Evolutionary conservation across 2,797 vertebrate genomes (phyloP).

Genomic region (Rhinoraja longicauda): DNA sequence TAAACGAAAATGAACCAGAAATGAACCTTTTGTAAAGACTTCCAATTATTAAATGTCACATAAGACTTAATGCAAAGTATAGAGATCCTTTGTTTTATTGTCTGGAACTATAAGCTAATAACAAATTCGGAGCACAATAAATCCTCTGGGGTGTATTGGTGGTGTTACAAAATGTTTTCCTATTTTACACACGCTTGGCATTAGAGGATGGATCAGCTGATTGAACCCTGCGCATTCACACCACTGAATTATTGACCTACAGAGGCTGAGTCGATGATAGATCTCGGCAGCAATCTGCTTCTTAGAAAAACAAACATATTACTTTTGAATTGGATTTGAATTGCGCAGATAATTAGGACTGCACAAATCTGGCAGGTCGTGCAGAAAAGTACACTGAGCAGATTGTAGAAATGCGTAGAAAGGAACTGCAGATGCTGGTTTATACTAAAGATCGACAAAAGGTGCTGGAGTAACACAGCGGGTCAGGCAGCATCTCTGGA

Average conservation of each 20-base stretch:
- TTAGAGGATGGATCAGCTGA: background rate
- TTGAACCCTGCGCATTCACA: background rate
- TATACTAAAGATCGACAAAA: too few relatives aligned
- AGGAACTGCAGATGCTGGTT: too few relatives aligned
- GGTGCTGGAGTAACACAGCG: too few relatives aligned
- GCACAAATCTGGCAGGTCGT: too few relatives aligned
- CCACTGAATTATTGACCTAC: background rate
- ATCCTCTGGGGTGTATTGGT: background rate
- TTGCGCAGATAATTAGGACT: too few relatives aligned
- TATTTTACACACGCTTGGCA: background rate
- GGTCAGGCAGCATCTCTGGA: too few relatives aligned
- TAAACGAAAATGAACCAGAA: background rate
- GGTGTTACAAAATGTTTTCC: background rate
- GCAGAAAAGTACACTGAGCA: too few relatives aligned
- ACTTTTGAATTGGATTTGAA: too few relatives aligned
- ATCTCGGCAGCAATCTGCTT: too few relatives aligned
- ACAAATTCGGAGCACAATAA: background rate
- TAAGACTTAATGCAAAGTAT: background rate
- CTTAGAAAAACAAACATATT: too few relatives aligned
- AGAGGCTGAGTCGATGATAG: background rate
- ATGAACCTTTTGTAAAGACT: background rate
- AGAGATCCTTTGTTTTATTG: background rate
- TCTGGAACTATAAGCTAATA: background rate
- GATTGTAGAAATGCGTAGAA: too few relatives aligned
- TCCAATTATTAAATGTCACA: background rate